Base-by-base conservation (phyloP, 2,797 vertebrate genomes). In the Acanthis flammea region DNA sequence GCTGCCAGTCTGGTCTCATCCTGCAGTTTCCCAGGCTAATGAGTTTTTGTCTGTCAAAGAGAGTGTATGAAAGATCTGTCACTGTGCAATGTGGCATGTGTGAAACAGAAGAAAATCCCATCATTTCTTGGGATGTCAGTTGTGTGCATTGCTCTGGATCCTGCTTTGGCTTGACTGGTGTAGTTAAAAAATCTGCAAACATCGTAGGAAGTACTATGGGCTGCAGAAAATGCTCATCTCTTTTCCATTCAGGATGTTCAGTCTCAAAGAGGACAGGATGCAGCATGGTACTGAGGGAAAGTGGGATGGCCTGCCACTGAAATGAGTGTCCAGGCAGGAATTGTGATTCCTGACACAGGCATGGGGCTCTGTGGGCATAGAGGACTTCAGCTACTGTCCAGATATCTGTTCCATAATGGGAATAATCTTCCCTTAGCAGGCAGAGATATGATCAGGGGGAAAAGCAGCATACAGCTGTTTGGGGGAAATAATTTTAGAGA, bases 51-150 rank as follows among this genome's bases (percentile, higher is more conserved):
- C 44, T 89, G 24, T 76, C 39, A 63, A 55, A 73, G 54, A 22
- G 30, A 57, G 18, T 16, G 31, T 41, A 28, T 76, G 78, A 86
- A 73, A 48, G 53, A 76, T 39, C 37, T 78, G 18, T 70, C 63
- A 45, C 61, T 57, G 28, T 67, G 50, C 39, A 70, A 41, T 0
- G 2, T 72, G 47, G 35, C 33, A 44, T 3, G 9, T 2, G 5
- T 57, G 81, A 74, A 90, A n/a, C 33, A 37, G 61, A 35, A 73
- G 60, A 88, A 91, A 76, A 48, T 54, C 27, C 48, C 44, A 21
- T 37, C 4, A 7, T 60, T 89, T 75, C 53, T 63, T 66, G 63
- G 48, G 33, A 27, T 70, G 47, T 0, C 6, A 75, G 33, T n/a
- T 82, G 58, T 73, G 37, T 35, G 37, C 5, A 0, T 74, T 67